Evolutionary conservation across 2,797 vertebrate genomes (phyloP), one percentile per base, ranked within the genome.

Genomic region (Onychomys leucogaster): DNA sequence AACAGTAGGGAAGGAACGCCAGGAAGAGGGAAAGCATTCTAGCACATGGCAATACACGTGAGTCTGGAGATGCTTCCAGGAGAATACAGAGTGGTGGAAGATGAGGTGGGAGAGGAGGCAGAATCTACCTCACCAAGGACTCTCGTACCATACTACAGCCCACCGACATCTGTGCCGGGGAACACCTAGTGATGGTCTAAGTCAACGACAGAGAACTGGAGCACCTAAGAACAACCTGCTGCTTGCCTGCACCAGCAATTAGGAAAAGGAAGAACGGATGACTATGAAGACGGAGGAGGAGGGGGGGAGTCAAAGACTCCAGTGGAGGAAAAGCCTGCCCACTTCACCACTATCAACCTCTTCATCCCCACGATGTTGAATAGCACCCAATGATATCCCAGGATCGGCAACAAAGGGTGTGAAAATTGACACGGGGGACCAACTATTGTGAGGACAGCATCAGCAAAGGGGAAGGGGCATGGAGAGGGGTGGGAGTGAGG

Each of bases 291-390:
- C 11, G 25, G 87, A n/a, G 69, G 59, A 1, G 73, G 78, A 2
- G 25, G 61, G 17, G n/a, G 0, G 16, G 2, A 49, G 11, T 8
- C 73, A 32, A 57, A 3, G 71, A 61, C 65, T 17, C 4, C 14
- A 69, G 61, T 65, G 81, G 88, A 59, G 77, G 69, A 61, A 83
- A 69, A 77, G 43, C 37, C 59, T 9, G 78, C 13, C 32, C 6
- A 27, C 9, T 21, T 52, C 77, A 80, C 17, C 77, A 80, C 32
- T 34, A 46, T 4, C 41, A 55, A 37, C 29, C 21, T 27, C 32
- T 41, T 0, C 0, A 0, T 11, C 19, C 75, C 6, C 37, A 27
- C 13, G 23, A 75, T 3, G 27, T 2, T 19, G 10, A 29, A 0
- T n/a, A 75, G 63, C 2, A 43, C 57, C 87, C 57, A 29, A 83